Percentiles rank a stretch among this genome's conserved stretches.
Conservation (phyloP, 2,797 vertebrate genomes). For the Hypotaenidia okinawae region DNA sequence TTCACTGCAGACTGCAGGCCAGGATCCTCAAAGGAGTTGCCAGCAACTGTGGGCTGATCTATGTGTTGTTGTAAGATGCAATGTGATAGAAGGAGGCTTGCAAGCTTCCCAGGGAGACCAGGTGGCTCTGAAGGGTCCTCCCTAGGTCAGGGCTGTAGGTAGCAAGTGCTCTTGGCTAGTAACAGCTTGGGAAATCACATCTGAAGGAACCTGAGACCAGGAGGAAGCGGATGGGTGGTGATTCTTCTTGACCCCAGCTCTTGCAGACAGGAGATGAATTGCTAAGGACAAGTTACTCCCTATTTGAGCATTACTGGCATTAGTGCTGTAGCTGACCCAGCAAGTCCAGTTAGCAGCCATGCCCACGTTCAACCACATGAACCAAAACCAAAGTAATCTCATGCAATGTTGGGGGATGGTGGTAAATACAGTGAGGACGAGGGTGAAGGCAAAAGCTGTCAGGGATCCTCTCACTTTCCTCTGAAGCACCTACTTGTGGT, state of each 20-base stretch:
- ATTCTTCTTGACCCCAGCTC: neutral
- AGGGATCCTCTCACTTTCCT: neutral
- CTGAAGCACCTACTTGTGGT: neutral
- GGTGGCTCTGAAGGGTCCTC: constrained; percentile 37
- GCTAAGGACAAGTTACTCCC: neutral
- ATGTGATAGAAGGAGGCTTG: neutral
- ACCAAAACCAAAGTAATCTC: rapidly evolving
- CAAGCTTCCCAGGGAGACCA: neutral
- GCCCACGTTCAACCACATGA: neutral
- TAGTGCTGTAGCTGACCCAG: neutral
- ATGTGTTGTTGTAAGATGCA: neutral
- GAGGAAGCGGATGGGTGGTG: neutral
- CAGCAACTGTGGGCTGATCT: constrained; percentile 11
- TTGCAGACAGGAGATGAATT: neutral
- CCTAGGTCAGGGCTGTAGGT: neutral
- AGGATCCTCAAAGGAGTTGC: constrained; percentile 24
- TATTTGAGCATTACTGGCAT: neutral
- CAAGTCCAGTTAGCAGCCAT: neutral
- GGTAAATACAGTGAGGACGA: neutral
- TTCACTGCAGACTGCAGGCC: neutral
- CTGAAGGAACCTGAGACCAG: neutral
- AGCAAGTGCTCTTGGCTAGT: constrained; percentile 16
- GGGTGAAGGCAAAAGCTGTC: neutral
- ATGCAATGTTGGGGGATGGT: neutral
- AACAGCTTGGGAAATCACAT: neutral